Base-by-base conservation (phyloP, 1,140 invertebrate genomes). In the Dufourea novaeangliae region DNA sequence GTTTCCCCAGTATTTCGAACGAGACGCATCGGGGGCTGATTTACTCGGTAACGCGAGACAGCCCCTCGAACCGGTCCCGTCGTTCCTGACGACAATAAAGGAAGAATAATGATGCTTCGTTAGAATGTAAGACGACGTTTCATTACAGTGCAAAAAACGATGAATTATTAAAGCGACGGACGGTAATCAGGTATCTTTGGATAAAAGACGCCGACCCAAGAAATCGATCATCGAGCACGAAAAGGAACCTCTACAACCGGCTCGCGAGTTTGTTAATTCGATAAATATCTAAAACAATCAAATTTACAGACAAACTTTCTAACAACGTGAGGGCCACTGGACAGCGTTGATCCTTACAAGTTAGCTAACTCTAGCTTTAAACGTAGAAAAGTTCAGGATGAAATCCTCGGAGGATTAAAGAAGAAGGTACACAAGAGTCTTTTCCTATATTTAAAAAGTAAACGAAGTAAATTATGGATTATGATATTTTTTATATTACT, bases 51-150 rank as follows among this genome's bases (percentile, higher is more conserved):
- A 67, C 50, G 12, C 27, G 39, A 81, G 12, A 44, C 1, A 14
- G 44, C 14, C 29, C 22, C 46, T 25, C 20, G 56, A 41, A 41
- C 17, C 4, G 12, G 5, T 67, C 22, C 32, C 64, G 70, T 62
- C 54, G 57, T 25, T 17, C 25, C 25, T 25, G 57, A 34, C 44
- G 52, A 34, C 59, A 79, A 85, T 64, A 66, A 72, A 37, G 32
- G 29, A 64, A 78, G 67, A 75, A 75, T 85, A 82, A 85, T 69
- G 75, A 34, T 34, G 17, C 50, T 8, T 1, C 11, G 8, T 54
- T 63, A 50, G 25, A 25, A 41, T 22, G n/a, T n/a, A 34, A 70
- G 14, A 44, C 22, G 39, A 29, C 27, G n/a, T 20, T 17, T 8
- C 10, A 17, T 25, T n/a, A 12, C 17, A 6, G 56, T n/a, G 50